A percentile compares a stretch with the other conserved stretches of the same genome.
Conservation (phyloP, 2,888 invertebrate species). For the Anaspis maculata region DNA sequence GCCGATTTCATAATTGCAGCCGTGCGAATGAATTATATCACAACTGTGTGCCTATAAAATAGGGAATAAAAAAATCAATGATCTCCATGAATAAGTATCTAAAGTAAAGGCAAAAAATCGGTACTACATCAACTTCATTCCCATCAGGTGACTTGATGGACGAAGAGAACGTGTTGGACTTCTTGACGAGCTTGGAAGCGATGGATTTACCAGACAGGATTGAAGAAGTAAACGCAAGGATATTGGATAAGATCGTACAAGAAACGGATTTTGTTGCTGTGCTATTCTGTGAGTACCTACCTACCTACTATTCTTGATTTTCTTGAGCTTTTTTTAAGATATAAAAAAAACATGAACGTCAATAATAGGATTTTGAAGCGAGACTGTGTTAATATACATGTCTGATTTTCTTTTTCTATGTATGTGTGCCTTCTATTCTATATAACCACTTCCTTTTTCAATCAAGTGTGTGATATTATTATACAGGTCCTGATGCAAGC, state of each 20-base stretch:
- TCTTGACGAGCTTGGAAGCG: constrained; percentile 87
- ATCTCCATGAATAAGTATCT: no score
- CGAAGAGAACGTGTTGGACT: constrained; percentile 87
- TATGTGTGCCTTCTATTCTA: no score
- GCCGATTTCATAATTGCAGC: no score
- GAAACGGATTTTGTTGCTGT: constrained; percentile 89
- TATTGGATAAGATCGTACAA: constrained; percentile 81
- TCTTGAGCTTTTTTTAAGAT: no score
- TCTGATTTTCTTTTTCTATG: constrained; percentile 1
- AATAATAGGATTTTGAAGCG: no score
- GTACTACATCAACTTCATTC: no score
- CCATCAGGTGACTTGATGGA: constrained; percentile 90
- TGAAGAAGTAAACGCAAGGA: constrained; percentile 90
- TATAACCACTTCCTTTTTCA: constrained; percentile 19
- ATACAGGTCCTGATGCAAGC: constrained; percentile 50
- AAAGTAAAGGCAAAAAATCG: no score
- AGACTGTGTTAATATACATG: constrained; percentile 8
- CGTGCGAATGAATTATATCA: no score
- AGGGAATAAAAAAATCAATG: no score
- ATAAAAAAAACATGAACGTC: not conserved
- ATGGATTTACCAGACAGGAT: constrained; percentile 93
- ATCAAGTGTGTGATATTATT: constrained; percentile 16
- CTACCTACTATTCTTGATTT: no score
- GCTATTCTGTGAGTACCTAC: constrained; percentile 80
- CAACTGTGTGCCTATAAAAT: no score